Evolutionary conservation across 37 sponge, comb jelly and placozoan genomes (phyloP).

Genomic region (Tethya wilhelma): DNA sequence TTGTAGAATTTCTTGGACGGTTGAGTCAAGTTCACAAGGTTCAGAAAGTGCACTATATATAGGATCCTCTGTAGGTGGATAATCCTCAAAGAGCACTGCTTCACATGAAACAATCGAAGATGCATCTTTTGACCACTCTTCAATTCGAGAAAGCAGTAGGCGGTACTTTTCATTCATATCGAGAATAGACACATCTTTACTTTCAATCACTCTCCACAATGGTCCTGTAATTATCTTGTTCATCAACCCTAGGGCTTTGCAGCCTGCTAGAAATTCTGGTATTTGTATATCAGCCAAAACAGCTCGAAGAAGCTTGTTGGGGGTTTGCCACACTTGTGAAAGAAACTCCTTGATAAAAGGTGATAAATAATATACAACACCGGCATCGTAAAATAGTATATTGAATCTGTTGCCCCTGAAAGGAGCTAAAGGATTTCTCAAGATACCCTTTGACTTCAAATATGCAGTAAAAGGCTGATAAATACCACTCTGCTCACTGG

Average conservation of each 20-base stretch:
- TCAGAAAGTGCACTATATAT: conserved; percentile 3
- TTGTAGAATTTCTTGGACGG: conserved; percentile 16
- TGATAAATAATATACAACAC: conserved; percentile 11
- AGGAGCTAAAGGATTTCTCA: neutral
- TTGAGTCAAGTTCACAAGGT: neutral
- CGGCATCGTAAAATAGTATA: conserved; percentile 33
- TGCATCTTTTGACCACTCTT: conserved; percentile 42
- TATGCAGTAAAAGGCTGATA: neutral
- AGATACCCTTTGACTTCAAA: neutral
- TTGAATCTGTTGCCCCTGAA: conserved; percentile 42
- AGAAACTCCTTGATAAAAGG: neutral
- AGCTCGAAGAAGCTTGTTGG: neutral
- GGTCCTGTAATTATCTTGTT: conserved; percentile 50
- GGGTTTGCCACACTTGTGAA: neutral
- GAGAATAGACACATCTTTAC: conserved; percentile 19
- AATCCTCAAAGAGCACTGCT: conserved; percentile 20
- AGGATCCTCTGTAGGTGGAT: neutral
- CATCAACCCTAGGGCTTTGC: conserved; percentile 37
- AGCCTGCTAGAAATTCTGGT: conserved; percentile 27
- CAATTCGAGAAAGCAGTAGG: neutral
- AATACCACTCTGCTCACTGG: conserved; percentile 26
- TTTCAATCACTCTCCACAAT: conserved; percentile 44
- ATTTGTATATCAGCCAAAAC: neutral
- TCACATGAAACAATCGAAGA: conserved; percentile 4
- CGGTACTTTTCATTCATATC: conserved; percentile 35